Evolutionary conservation across 2,113 vertebrate genomes (phyloP).

Genomic region (Phaetusa simplex): DNA sequence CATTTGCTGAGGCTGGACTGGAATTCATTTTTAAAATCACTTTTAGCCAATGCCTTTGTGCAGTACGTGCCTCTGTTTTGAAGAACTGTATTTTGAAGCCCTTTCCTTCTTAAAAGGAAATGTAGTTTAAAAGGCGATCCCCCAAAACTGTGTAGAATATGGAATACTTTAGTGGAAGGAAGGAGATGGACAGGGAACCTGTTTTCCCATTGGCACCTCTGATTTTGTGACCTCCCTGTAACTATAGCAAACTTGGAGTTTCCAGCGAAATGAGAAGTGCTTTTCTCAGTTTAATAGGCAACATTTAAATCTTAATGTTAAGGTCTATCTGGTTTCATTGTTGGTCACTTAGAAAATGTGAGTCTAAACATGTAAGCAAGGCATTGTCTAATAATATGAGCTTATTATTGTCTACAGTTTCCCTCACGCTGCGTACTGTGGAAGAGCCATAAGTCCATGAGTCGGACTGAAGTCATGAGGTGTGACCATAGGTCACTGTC

Average conservation of each 20-base stretch:
- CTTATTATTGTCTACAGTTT: background rate
- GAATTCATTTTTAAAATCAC: background rate
- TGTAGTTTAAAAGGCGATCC: background rate
- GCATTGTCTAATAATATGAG: background rate
- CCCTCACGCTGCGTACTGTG: background rate
- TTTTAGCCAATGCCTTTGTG: background rate
- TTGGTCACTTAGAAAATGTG: background rate
- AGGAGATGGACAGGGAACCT: background rate
- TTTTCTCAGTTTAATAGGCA: background rate
- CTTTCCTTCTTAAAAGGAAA: background rate
- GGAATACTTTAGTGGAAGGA: background rate
- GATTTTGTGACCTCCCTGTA: background rate
- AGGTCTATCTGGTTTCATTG: background rate
- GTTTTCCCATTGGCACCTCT: background rate
- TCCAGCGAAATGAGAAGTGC: background rate
- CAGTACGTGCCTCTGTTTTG: background rate
- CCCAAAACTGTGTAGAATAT: background rate
- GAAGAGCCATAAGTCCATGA: accelerated
- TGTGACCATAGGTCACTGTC: background rate
- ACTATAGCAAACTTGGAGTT: background rate
- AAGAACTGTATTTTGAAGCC: background rate
- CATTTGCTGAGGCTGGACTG: background rate
- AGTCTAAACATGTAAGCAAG: background rate
- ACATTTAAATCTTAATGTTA: background rate
- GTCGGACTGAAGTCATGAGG: background rate